These are phyloP conservation scores for Lumbricus terrestris DNA, from an alignment of 2,888 invertebrate species.

Conservation along the genomic window DNA sequence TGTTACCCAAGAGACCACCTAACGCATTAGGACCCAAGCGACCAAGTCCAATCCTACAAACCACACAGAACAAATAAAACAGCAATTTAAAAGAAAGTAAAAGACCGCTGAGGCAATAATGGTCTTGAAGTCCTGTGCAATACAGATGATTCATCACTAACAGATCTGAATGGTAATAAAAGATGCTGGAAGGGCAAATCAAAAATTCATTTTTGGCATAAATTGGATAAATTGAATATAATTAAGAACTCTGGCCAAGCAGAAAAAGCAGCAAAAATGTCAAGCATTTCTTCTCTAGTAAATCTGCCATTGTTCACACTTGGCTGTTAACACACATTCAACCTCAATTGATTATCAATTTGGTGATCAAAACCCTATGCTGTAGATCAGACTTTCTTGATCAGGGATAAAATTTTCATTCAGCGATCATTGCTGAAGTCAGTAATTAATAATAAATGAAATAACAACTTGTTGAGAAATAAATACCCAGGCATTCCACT, in stretches of 20 bases:
- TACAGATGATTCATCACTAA: too few species aligned
- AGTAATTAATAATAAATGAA: background rate
- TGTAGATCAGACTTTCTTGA: background rate
- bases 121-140: too few species aligned
- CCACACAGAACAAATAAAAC: background rate
- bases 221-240: too few species aligned
- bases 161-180: too few species aligned
- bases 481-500: conserved; percentile 15
- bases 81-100: too few species aligned
- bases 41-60: conserved; percentile 12
- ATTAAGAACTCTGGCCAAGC: background rate
- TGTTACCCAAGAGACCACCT: background rate
- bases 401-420: background rate
- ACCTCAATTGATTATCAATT: background rate
- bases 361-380: background rate
- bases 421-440: background rate
- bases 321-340: background rate
- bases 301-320: too few species aligned
- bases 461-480: background rate
- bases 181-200: too few species aligned
- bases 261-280: too few species aligned
- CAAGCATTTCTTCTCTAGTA: too few species aligned
- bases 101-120: background rate
- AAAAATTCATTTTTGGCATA: too few species aligned
- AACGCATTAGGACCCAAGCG: background rate